phyloP scores from a whole-genome alignment of 2,888 invertebrate genomes.

The Nephrotoma appendiculata region DNA sequence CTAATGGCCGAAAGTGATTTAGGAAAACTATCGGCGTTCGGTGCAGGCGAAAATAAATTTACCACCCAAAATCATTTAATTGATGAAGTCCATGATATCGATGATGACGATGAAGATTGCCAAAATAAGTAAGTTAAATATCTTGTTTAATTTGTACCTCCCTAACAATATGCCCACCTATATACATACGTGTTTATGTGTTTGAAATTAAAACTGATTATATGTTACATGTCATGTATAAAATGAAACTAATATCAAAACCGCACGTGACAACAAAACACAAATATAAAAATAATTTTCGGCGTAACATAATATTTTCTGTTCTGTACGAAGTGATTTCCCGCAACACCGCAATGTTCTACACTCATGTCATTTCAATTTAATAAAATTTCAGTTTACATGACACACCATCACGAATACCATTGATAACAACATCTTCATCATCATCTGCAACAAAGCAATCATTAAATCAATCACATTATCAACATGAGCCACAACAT shows the following conservation, averaged over 20 bases:
- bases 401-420: slow-evolving; percentile 63
- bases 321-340: background rate
- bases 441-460: slow-evolving; percentile 16
- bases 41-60: background rate
- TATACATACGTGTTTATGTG: background rate
- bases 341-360: background rate
- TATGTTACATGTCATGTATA: background rate
- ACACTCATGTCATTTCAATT: slow-evolving; percentile 19
- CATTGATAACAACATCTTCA: slow-evolving; percentile 42
- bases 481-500: background rate
- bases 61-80: background rate
- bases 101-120: slow-evolving; percentile 29
- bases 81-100: slow-evolving; percentile 22
- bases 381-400: slow-evolving; percentile 30
- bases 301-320: background rate
- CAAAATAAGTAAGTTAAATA: slow-evolving; percentile 25
- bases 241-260: background rate
- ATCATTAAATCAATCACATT: slow-evolving; percentile 7
- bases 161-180: background rate
- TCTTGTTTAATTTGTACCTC: background rate
- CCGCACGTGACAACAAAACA: background rate
- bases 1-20: slow-evolving; percentile 26
- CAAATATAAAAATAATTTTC: background rate
- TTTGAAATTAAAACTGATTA: background rate
- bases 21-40: slow-evolving; percentile 9